phyloP scores from a whole-genome alignment of 1,140 invertebrate genomes.

The Cydia pomonella region DNA sequence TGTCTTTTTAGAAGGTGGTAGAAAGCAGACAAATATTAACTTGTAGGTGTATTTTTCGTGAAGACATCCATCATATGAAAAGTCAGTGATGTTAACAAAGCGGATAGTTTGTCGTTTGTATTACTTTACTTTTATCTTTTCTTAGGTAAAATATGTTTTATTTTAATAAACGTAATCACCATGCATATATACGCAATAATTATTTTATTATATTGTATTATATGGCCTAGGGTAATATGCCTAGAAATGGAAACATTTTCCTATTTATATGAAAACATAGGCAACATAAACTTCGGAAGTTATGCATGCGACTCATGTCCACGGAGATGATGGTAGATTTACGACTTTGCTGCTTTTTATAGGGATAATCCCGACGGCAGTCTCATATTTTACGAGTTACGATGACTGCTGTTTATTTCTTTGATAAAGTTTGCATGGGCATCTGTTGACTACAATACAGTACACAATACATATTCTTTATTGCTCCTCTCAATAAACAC shows the following conservation, averaged over 20 bases:
- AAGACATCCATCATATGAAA: too few species aligned
- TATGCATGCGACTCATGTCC: slow-evolving; percentile 12
- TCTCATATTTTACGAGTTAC: slow-evolving; percentile 27
- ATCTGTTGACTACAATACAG: not conserved
- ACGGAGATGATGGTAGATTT: slow-evolving; percentile 15
- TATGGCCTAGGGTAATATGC: too few species aligned
- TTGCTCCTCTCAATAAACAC: not conserved
- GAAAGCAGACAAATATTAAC: not conserved
- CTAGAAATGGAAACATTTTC: not conserved
- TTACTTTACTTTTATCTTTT: too few species aligned
- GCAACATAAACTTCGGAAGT: not conserved
- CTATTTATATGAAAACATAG: not conserved
- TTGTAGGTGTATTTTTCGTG: not conserved
- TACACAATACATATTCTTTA: not conserved
- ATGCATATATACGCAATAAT: too few species aligned
- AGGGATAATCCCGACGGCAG: slow-evolving; percentile 27
- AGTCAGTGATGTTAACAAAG: too few species aligned
- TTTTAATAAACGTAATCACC: too few species aligned
- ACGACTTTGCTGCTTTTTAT: slow-evolving; percentile 29
- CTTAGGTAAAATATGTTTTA: too few species aligned
- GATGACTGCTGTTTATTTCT: slow-evolving; percentile 20
- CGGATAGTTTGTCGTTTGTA: too few species aligned
- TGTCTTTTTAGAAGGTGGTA: not conserved
- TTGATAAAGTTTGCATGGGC: not conserved
- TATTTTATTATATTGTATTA: too few species aligned